A percentile compares a stretch with the other conserved stretches of the same genome.
phyloP scores from a whole-genome alignment of 1,140 invertebrate species.

The Drosophila bipectinata region DNA sequence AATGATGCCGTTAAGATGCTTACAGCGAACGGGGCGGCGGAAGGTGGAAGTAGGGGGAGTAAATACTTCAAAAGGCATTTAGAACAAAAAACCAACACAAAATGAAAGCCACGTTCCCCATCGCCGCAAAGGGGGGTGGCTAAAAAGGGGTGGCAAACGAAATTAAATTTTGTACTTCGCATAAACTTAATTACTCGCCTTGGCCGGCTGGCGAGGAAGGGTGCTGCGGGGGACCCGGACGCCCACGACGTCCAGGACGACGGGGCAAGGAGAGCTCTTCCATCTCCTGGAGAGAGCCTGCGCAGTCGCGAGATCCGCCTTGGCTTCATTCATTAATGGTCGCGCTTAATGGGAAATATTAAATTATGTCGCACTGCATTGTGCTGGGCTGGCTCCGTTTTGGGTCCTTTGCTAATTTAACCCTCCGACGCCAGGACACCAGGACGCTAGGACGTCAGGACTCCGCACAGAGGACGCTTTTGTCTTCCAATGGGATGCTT shows the following conservation, averaged over 20 bases:
- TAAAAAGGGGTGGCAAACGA: slow-evolving; percentile 75
- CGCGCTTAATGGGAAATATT: slow-evolving; percentile 81
- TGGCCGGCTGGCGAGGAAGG: slow-evolving; percentile 29
- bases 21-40: slow-evolving; percentile 39
- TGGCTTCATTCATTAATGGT: slow-evolving; percentile 73
- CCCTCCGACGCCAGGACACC: slow-evolving; percentile 44
- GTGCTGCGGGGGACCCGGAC: background rate
- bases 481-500: slow-evolving; percentile 44
- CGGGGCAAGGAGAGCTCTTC: slow-evolving; percentile 7
- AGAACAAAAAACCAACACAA: slow-evolving; percentile 65
- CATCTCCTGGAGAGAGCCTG: slow-evolving; percentile 36
- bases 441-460: slow-evolving; percentile 6
- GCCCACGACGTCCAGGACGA: background rate
- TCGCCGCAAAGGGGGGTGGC: slow-evolving; percentile 27
- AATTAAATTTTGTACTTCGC: slow-evolving; percentile 83
- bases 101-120: slow-evolving; percentile 69
- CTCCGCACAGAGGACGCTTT: slow-evolving; percentile 36
- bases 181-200: slow-evolving; percentile 81
- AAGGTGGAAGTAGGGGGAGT: slow-evolving; percentile 10
- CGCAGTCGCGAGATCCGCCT: slow-evolving; percentile 52
- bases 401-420: slow-evolving; percentile 68
- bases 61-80: slow-evolving; percentile 80
- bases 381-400: slow-evolving; percentile 41
- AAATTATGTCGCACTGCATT: slow-evolving; percentile 76
- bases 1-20: slow-evolving; percentile 81